Evolutionary conservation across 2,113 vertebrate genomes (phyloP).

Genomic region (Pristiophorus japonicus): DNA sequence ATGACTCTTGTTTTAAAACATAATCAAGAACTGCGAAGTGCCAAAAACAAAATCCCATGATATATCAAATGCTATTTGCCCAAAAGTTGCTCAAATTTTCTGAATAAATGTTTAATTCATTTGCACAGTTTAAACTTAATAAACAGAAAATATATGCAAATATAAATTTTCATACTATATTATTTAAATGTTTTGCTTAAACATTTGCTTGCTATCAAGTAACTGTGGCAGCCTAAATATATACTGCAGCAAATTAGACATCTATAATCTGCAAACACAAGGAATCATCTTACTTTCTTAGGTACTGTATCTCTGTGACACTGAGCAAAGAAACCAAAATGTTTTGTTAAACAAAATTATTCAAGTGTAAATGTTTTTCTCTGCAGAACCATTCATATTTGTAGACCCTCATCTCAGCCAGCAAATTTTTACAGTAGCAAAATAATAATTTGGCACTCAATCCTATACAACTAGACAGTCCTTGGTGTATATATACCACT

Average conservation of each 20-base stretch:
- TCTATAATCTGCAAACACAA: background rate
- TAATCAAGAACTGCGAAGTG: background rate
- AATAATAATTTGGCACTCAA: background rate
- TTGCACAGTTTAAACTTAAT: background rate
- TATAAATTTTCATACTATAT: background rate
- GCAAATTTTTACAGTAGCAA: background rate
- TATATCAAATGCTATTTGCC: background rate
- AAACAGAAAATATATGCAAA: background rate
- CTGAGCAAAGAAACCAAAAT: background rate
- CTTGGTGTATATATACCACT: background rate
- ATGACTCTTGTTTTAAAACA: background rate
- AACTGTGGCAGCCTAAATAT: background rate
- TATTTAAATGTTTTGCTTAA: background rate
- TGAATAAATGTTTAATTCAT: background rate
- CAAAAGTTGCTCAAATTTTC: background rate
- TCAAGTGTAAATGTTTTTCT: background rate
- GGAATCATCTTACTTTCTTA: background rate
- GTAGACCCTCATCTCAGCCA: background rate
- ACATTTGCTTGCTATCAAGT: background rate
- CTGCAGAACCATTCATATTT: background rate
- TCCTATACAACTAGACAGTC: background rate
- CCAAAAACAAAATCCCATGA: background rate
- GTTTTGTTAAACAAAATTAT: background rate
- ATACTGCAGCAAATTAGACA: background rate
- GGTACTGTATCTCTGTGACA: background rate